Evolutionary conservation across 2,113 vertebrate species (phyloP).

Genomic region (Ariopsis seemanni): DNA sequence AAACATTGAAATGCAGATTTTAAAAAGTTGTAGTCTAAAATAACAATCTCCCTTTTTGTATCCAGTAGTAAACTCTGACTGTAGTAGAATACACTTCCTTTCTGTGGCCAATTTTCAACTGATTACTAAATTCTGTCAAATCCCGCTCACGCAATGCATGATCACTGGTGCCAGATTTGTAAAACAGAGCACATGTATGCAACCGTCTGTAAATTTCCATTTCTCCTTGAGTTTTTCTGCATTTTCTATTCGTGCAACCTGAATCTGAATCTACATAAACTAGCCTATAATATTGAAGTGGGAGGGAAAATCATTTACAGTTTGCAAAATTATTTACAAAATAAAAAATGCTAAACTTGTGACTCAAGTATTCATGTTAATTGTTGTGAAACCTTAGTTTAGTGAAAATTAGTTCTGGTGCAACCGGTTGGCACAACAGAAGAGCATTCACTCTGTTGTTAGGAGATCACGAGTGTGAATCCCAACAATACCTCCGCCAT

Average conservation of each 20-base stretch:
- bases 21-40: background rate
- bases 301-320: background rate
- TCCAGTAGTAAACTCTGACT: background rate
- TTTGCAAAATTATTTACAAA: background rate
- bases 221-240: background rate
- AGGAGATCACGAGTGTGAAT: background rate
- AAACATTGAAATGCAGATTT: background rate
- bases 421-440: background rate
- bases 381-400: background rate
- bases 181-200: background rate
- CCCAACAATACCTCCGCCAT: background rate
- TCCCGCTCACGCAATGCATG: background rate
- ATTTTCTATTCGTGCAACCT: background rate
- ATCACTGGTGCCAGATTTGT: background rate
- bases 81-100: background rate
- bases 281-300: background rate
- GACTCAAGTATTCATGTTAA: background rate
- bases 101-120: background rate
- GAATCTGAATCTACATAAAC: background rate
- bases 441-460: background rate
- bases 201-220: background rate
- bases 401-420: background rate
- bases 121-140: background rate
- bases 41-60: background rate
- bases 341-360: background rate